phyloP scores from a whole-genome alignment of 2,888 invertebrate species.

The Campopleginae sp. region DNA sequence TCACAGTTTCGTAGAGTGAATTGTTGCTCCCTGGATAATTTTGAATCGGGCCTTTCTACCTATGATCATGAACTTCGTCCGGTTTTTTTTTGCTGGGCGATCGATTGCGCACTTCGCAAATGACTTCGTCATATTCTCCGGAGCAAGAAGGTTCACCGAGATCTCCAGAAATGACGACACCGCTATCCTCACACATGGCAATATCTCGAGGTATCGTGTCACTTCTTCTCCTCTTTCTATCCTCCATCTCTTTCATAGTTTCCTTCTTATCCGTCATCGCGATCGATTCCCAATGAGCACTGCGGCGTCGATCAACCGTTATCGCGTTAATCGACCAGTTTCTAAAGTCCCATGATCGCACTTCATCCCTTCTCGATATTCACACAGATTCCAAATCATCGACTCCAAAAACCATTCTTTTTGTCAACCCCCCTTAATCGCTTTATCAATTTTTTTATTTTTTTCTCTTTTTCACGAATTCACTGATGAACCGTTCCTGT shows the following conservation, averaged over 20 bases:
- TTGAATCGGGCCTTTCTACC: constrained; percentile 65
- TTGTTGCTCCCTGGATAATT: background rate
- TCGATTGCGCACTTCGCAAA: constrained; percentile 68
- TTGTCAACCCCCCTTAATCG: background rate
- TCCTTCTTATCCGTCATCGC: constrained; percentile 10
- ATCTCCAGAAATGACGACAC: constrained; percentile 80
- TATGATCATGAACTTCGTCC: constrained; percentile 75
- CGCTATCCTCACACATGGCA: constrained; percentile 78
- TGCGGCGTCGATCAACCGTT: constrained; percentile 28
- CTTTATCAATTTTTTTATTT: background rate
- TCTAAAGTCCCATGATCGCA: constrained; percentile 2
- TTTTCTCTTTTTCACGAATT: background rate
- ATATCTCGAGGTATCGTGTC: constrained; percentile 58
- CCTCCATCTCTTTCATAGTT: constrained; percentile 32
- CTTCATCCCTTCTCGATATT: constrained; percentile 30
- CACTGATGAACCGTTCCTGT: background rate
- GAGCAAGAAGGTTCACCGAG: constrained; percentile 78
- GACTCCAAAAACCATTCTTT: background rate
- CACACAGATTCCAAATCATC: background rate
- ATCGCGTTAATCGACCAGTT: constrained; percentile 41
- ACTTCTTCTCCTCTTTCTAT: constrained; percentile 41
- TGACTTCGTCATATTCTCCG: constrained; percentile 76
- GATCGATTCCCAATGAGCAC: background rate
- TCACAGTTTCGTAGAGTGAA: background rate
- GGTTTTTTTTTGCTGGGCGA: constrained; percentile 70